Evolutionary conservation across 2,888 invertebrate species (phyloP).

Genomic region (Apodemia hepburni): DNA sequence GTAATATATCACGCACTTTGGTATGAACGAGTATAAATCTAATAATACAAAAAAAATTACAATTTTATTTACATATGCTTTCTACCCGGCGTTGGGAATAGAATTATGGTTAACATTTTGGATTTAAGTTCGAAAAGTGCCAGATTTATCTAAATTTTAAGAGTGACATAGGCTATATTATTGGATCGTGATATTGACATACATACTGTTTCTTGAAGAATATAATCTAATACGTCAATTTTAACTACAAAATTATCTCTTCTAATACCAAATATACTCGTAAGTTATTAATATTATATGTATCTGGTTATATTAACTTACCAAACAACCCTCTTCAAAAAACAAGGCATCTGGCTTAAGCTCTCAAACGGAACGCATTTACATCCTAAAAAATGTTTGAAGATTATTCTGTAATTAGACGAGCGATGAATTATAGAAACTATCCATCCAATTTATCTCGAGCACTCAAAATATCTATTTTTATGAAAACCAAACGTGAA

Average conservation of each 20-base stretch:
- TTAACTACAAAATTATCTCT: background rate
- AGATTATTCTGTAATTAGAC: slow-evolving; percentile 16
- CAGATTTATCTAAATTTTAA: no score
- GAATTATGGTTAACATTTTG: no score
- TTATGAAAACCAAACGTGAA: slow-evolving; percentile 40
- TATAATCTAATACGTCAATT: background rate
- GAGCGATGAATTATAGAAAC: slow-evolving; percentile 15
- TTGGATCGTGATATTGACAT: no score
- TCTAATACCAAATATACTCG: background rate
- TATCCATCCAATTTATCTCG: slow-evolving; percentile 65
- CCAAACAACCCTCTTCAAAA: slow-evolving; percentile 15
- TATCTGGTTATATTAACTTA: background rate
- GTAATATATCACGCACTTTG: no score
- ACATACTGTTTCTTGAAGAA: no score
- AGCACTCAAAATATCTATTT: slow-evolving; percentile 76
- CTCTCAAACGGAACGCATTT: slow-evolving; percentile 11
- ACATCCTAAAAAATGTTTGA: slow-evolving; percentile 15
- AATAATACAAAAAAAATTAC: no score
- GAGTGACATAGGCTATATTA: no score
- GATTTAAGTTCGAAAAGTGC: no score
- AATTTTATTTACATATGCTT: no score
- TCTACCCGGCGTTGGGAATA: no score
- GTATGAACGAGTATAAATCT: no score
- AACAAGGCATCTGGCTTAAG: slow-evolving; percentile 16
- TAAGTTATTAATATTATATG: slow-evolving; percentile 4